Evolutionary conservation across 2,113 vertebrate species (phyloP).

Genomic region (Oceanodroma tethys): DNA sequence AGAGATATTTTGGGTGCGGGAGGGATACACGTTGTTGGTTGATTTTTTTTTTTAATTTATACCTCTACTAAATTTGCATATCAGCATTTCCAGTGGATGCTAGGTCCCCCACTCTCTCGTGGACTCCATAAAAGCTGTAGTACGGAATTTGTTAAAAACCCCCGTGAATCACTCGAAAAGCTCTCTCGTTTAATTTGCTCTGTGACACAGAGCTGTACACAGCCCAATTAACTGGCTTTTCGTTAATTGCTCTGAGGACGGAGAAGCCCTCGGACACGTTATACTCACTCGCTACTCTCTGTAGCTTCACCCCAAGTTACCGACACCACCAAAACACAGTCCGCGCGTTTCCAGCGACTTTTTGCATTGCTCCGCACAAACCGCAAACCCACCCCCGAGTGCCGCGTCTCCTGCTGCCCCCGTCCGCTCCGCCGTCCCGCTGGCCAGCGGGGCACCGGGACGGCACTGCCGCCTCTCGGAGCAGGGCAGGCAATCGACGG

Average conservation of each 20-base stretch:
- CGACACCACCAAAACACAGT: too few species aligned
- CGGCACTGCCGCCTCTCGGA: neutral
- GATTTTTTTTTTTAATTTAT: neutral
- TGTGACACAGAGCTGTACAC: neutral
- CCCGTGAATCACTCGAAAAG: neutral
- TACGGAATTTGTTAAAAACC: neutral
- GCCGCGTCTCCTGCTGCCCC: neutral
- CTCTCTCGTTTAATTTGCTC: neutral
- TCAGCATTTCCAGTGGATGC: neutral
- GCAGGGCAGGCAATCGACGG: neutral
- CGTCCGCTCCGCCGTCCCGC: too few species aligned
- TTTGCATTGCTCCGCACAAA: neutral
- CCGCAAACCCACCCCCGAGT: fast-evolving
- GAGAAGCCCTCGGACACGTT: neutral
- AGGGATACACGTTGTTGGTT: neutral
- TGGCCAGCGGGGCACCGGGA: too few species aligned
- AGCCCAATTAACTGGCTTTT: neutral
- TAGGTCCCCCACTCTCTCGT: neutral
- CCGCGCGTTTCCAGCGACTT: neutral
- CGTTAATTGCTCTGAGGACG: neutral
- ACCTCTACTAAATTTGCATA: neutral
- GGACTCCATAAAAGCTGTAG: neutral
- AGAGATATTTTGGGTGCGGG: neutral
- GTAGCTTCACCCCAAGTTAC: neutral
- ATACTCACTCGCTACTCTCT: neutral